Conservation (phyloP, 1,140 invertebrate species). For the Coenobita brevimanus region DNA sequence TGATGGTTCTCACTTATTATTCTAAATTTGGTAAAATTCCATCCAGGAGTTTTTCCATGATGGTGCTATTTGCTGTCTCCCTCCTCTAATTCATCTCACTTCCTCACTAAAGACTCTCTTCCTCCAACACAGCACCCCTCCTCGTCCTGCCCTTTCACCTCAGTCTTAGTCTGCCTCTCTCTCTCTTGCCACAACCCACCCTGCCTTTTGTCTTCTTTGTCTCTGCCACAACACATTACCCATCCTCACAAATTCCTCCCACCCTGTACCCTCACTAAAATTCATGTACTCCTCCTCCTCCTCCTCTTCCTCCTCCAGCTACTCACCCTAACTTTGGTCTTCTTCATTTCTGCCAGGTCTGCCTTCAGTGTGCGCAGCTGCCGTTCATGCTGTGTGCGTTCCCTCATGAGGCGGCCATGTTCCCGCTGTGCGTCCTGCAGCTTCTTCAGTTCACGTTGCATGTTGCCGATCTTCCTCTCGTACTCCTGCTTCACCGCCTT, state of each 20-base stretch:
- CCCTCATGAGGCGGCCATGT: conserved; percentile 87
- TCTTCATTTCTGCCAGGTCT: conserved; percentile 92
- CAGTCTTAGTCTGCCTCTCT: not conserved
- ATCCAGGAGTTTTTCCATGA: no score
- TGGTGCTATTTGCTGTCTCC: no score
- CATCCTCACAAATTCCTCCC: not conserved
- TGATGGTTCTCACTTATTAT: no score
- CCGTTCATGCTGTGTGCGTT: conserved; percentile 87
- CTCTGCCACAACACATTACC: not conserved
- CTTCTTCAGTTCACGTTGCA: conserved; percentile 91
- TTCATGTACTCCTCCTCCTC: no score
- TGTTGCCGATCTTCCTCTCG: conserved; percentile 86
- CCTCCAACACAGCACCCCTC: no score
- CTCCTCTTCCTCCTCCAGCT: not conserved
- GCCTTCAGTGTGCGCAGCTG: conserved; percentile 85
- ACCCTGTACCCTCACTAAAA: not conserved
- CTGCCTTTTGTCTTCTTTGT: not conserved
- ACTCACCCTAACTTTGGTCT: conserved; percentile 80
- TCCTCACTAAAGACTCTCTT: no score
- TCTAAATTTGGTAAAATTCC: no score
- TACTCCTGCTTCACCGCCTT: conserved; percentile 88
- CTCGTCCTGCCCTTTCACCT: not conserved
- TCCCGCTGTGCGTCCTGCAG: conserved; percentile 92
- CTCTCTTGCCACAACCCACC: not conserved
- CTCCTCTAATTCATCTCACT: no score